Conservation (phyloP, 2,797 vertebrate species). For the Psittacula echo region DNA sequence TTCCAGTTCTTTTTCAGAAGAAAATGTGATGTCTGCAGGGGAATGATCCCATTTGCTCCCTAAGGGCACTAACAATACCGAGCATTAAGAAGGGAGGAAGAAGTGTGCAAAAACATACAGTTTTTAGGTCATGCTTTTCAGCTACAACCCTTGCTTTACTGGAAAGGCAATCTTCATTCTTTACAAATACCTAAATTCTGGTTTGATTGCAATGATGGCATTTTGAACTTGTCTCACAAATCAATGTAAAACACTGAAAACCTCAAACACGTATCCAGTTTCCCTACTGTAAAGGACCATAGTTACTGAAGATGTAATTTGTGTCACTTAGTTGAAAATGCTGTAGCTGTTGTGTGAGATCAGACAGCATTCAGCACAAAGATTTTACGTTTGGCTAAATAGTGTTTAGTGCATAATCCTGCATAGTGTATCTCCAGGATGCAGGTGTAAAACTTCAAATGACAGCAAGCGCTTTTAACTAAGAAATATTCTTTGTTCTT, state of each 20-base stretch:
- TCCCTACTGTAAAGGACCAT: not conserved
- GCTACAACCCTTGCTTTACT: not conserved
- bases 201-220: not conserved
- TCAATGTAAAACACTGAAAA: not conserved
- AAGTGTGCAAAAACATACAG: not conserved
- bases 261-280: not conserved
- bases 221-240: not conserved
- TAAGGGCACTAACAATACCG: not conserved
- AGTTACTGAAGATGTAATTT: not conserved
- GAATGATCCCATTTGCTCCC: not conserved
- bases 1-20: not conserved
- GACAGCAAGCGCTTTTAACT: not conserved
- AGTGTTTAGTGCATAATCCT: not conserved
- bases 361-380: not conserved
- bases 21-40: not conserved
- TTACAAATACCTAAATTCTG: not conserved
- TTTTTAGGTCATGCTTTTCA: not conserved
- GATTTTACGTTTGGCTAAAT: not conserved
- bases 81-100: not conserved
- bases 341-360: not conserved
- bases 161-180: not conserved
- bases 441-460: not conserved
- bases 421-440: not conserved
- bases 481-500: not conserved
- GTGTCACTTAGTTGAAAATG: not conserved